A percentile compares a stretch with the other conserved stretches of the same genome.
phyloP scores from a whole-genome alignment of 2,888 invertebrate genomes.

The Melanargia galathea region DNA sequence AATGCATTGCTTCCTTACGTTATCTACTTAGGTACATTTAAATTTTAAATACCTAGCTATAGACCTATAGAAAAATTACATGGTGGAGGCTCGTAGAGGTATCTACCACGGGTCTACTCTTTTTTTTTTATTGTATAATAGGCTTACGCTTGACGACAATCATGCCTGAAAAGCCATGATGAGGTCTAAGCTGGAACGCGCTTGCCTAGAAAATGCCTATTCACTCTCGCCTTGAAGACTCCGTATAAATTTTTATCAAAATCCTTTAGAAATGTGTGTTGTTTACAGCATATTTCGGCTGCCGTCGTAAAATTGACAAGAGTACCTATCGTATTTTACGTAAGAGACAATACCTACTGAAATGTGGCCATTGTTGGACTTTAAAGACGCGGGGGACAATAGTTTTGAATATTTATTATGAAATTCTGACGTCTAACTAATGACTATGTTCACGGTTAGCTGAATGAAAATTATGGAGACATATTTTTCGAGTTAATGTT shows the following conservation, averaged over 20 bases:
- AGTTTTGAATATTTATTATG: slow-evolving; percentile 30
- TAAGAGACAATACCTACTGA: slow-evolving; percentile 27
- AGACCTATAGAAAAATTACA: too few species aligned
- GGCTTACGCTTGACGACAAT: too few species aligned
- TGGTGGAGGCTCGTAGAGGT: too few species aligned
- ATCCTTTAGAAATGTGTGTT: neutral
- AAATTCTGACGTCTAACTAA: slow-evolving; percentile 20
- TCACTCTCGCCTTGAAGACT: too few species aligned
- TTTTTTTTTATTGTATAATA: too few species aligned
- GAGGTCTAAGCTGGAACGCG: too few species aligned
- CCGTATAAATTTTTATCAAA: neutral
- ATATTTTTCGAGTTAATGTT: slow-evolving; percentile 6
- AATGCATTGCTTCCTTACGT: too few species aligned
- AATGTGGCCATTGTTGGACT: slow-evolving; percentile 24
- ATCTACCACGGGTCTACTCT: too few species aligned
- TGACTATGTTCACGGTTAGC: slow-evolving; percentile 3
- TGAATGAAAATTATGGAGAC: slow-evolving; percentile 2
- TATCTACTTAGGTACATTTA: too few species aligned
- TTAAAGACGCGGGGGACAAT: slow-evolving; percentile 29
- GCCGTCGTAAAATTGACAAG: slow-evolving; percentile 9
- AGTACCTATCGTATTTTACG: slow-evolving; percentile 21
- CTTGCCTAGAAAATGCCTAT: too few species aligned
- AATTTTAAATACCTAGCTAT: too few species aligned
- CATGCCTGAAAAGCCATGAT: too few species aligned
- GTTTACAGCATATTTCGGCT: slow-evolving; percentile 6